Percentiles rank a stretch among this genome's conserved stretches.
phyloP scores from a whole-genome alignment of 2,113 vertebrate species.

The Pedetes capensis region DNA sequence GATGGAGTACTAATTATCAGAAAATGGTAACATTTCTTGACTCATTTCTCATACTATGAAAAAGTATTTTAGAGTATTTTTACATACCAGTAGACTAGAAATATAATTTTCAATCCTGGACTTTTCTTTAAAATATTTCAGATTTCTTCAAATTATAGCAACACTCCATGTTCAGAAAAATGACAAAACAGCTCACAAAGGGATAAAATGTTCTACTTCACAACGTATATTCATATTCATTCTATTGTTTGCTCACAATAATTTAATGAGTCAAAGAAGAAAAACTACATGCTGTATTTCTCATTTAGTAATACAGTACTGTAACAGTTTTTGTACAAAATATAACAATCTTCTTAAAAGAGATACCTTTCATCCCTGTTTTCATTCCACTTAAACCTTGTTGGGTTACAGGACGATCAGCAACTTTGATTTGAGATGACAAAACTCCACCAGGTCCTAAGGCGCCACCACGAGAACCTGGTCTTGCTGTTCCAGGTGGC shows the following conservation, averaged over 20 bases:
- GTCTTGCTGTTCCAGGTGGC: constrained; percentile 89
- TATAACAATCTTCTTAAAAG: constrained; percentile 26
- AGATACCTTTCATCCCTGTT: constrained; percentile 93
- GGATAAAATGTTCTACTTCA: neutral
- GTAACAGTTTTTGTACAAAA: neutral
- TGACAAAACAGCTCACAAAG: neutral
- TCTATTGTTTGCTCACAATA: neutral
- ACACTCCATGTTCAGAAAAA: constrained; percentile 27
- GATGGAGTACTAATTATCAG: neutral
- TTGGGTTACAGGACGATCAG: constrained; percentile 96
- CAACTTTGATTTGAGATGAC: constrained; percentile 94
- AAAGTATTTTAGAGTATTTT: constrained; percentile 37
- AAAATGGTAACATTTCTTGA: constrained; percentile 8
- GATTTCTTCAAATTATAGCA: neutral
- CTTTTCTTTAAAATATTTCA: constrained; percentile 39
- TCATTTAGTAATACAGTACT: neutral
- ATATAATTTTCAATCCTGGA: constrained; percentile 12
- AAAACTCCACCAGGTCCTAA: constrained; percentile 86
- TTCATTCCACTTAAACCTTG: constrained; percentile 99
- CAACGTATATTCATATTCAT: constrained; percentile 23
- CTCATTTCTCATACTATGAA: neutral
- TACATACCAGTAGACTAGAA: neutral
- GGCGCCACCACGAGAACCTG: constrained; percentile 85
- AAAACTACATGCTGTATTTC: neutral
- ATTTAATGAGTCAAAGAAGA: constrained; percentile 6